Evolutionary conservation across 2,113 vertebrate species (phyloP).

Genomic region (Harpagus bidentatus): DNA sequence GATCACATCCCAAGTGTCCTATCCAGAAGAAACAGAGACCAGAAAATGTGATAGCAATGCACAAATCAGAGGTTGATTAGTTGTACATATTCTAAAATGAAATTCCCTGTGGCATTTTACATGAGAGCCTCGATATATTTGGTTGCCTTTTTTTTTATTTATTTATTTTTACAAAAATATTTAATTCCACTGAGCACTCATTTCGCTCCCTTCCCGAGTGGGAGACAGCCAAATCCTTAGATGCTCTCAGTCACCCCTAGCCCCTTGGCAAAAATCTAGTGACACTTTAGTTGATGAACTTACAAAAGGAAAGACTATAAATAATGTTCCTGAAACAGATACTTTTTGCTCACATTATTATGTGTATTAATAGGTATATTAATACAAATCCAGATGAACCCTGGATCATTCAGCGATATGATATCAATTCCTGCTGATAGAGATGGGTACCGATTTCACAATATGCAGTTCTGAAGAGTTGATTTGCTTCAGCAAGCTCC

Average conservation of each 20-base stretch:
- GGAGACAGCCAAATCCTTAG: background rate
- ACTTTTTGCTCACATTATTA: background rate
- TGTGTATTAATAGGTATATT: no score
- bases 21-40: conserved; percentile 5
- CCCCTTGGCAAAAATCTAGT: background rate
- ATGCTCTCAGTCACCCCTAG: background rate
- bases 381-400: background rate
- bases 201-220: background rate
- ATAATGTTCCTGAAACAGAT: background rate
- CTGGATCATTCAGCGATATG: background rate
- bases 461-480: background rate
- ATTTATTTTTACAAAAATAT: background rate
- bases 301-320: background rate
- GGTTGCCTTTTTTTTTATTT: background rate
- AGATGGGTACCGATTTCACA: background rate
- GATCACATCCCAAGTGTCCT: background rate
- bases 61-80: conserved; percentile 14
- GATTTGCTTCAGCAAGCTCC: background rate
- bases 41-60: conserved; percentile 8
- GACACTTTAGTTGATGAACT: background rate
- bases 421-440: background rate
- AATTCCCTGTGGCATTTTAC: background rate
- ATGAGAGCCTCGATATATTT: background rate
- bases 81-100: background rate
- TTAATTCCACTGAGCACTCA: background rate